These are phyloP conservation scores for Acanthurus lineatus DNA, from an alignment of 2,797 vertebrate species.

Conservation along the genomic window DNA sequence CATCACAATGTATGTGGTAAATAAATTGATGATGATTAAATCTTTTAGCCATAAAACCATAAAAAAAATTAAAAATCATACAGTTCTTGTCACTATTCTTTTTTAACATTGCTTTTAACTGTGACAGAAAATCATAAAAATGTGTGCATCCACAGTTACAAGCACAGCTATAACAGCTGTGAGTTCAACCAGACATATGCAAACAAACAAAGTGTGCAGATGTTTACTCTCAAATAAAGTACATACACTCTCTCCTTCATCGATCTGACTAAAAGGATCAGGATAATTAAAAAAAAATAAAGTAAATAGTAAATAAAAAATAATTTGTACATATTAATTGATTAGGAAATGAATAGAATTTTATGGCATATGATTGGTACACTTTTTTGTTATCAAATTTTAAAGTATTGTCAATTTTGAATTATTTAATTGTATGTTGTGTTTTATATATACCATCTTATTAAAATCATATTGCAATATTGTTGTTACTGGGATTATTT, in stretches of 20 bases:
- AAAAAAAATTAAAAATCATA: not conserved
- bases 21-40: not conserved
- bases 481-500: not conserved
- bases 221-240: not conserved
- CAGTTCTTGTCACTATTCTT: not conserved
- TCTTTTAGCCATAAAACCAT: not conserved
- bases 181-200: not conserved
- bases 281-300: no score
- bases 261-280: not conserved
- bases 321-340: no score
- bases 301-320: no score
- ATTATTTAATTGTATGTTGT: no score
- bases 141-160: not conserved
- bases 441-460: no score
- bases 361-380: no score
- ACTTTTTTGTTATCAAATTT: no score
- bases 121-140: not conserved
- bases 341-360: no score
- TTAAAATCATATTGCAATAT: no score
- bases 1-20: not conserved
- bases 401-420: no score
- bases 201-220: not conserved
- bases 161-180: not conserved
- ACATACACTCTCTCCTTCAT: not conserved
- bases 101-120: not conserved